phyloP scores from a whole-genome alignment of 2,888 invertebrate species.

The Steinernema hermaphroditum region DNA sequence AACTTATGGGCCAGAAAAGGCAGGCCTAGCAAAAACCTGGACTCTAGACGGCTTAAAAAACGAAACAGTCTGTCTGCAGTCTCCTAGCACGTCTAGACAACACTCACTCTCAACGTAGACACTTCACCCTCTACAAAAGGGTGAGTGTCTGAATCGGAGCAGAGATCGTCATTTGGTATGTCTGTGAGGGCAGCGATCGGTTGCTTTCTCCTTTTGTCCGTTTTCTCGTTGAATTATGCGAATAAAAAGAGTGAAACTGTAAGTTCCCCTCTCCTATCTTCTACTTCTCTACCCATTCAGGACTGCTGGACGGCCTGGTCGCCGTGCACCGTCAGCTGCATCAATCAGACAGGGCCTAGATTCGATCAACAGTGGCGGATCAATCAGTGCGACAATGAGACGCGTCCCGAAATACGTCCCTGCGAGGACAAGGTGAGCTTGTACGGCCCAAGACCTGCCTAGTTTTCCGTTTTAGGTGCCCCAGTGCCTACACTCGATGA shows the following conservation, averaged over 20 bases:
- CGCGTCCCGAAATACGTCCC: not conserved
- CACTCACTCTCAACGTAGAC: too few species aligned
- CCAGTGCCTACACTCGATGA: not conserved
- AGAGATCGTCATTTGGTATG: not conserved
- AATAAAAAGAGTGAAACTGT: not conserved
- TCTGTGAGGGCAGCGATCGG: not conserved
- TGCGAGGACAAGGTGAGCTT: conserved; percentile 25
- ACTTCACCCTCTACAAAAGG: too few species aligned
- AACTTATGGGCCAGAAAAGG: too few species aligned
- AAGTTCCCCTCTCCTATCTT: not conserved
- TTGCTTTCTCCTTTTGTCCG: not conserved
- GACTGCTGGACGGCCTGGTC: conserved; percentile 24
- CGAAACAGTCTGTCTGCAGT: too few species aligned
- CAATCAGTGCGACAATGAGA: not conserved
- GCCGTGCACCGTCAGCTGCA: conserved; percentile 27
- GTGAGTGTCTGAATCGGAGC: too few species aligned
- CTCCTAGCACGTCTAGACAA: too few species aligned
- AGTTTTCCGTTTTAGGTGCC: not conserved
- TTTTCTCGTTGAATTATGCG: not conserved
- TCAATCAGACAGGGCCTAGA: not conserved
- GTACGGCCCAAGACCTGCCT: not conserved
- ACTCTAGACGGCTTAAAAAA: too few species aligned
- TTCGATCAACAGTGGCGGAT: not conserved
- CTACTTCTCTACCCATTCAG: not conserved
- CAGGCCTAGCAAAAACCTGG: too few species aligned